A percentile compares a stretch with the other conserved stretches of the same genome.
phyloP scores from a whole-genome alignment of 2,797 vertebrate genomes.

The Potorous gilbertii region DNA sequence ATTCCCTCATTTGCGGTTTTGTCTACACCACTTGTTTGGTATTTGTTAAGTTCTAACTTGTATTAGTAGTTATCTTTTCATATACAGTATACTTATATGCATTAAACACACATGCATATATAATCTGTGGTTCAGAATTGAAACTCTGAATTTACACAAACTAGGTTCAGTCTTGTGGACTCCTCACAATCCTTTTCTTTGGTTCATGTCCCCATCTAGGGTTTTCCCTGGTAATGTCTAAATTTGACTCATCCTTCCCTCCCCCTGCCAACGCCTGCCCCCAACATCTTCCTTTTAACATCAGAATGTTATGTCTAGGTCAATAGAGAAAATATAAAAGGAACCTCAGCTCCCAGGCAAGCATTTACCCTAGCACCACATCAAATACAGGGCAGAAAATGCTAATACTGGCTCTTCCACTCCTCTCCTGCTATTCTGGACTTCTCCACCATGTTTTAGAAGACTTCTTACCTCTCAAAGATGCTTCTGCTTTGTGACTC shows the following conservation, averaged over 20 bases:
- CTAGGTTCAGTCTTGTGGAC: neutral
- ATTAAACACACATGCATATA: neutral
- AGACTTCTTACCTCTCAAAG: neutral
- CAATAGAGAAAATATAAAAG: neutral
- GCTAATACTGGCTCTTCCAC: neutral
- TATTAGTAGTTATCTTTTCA: neutral
- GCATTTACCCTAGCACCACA: neutral
- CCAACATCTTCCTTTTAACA: neutral
- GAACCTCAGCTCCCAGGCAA: neutral
- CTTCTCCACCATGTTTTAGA: neutral
- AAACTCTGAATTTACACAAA: neutral
- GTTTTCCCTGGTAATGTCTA: neutral
- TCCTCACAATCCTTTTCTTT: neutral
- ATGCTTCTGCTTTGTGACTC: neutral
- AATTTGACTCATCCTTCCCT: neutral
- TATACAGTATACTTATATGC: neutral
- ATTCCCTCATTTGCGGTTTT: neutral
- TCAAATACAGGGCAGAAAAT: neutral
- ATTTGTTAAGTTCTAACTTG: neutral
- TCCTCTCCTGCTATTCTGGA: neutral
- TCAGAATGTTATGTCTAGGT: neutral
- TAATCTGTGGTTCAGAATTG: neutral
- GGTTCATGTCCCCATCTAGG: neutral
- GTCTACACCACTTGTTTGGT: neutral
- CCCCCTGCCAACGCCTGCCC: neutral